Evolutionary conservation across 1,140 invertebrate species (phyloP), one percentile per base, ranked within the genome.

Genomic region (Drosophila pectinifera): DNA sequence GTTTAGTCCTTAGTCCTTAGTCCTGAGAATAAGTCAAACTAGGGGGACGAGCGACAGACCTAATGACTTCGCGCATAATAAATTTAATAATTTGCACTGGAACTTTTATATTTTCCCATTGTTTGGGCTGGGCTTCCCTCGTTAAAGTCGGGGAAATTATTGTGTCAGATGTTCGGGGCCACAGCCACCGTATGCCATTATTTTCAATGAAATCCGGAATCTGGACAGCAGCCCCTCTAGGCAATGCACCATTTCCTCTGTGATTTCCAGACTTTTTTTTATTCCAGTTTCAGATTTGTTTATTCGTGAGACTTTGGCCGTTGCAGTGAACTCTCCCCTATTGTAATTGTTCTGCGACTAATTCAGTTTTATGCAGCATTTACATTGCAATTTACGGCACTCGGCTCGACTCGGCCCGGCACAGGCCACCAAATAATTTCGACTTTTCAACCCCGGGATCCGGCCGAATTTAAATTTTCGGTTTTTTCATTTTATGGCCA

Each of bases 311-410:
- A 18, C 24, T 43, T 68, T 65, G 64, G 64, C 36, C 31, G 16
- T 42, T 64, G 64, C 64, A 68, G 59, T 42, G 38, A 26, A 68
- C 45, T 70, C 38, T 63, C 43, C 49, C 65, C 49, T 55, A 45
- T 75, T 82, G 59, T 74, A 83, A 88, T 83, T 77, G 83, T 83
- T 67, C 76, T 64, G 56, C 22, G 46, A 78, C 77, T 85, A 85
- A 85, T 85, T 85, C 81, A 69, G 81, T 78, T 85, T 85, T 88
- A 80, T 88, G 63, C 83, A 69, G 83, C 83, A 88, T 83, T 88
- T 88, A 88, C 83, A 88, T 88, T 88, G 83, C 83, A 88, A 88
- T 88, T 88, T 88, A 88, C 65, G 67, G 63, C 55, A 34, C 36
- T 41, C 42, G 36, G 5, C 14, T 6, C 42, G 36, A n/a, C n/a